These are phyloP conservation scores for Scortum barcoo DNA, from an alignment of 2,113 vertebrate genomes.

Conservation along the genomic window DNA sequence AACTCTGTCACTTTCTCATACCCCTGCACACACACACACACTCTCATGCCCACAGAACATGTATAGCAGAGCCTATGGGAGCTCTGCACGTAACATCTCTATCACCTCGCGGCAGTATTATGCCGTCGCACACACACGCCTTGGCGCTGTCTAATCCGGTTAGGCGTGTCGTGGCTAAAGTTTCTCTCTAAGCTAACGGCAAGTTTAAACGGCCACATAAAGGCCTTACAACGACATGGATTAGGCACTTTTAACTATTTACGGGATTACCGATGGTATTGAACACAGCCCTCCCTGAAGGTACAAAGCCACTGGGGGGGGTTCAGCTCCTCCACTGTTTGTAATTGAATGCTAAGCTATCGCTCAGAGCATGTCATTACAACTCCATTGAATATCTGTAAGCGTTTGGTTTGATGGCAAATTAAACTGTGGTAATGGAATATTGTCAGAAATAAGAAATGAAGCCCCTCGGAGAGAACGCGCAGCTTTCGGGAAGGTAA, in stretches of 20 bases:
- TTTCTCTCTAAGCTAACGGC: conserved; percentile 50
- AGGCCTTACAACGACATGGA: conserved; percentile 47
- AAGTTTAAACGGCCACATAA: conserved; percentile 54
- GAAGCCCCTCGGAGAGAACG: conserved; percentile 4
- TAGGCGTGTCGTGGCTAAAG: conserved; percentile 49
- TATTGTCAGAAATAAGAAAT: conserved; percentile 7
- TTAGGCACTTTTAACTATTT: conserved; percentile 61
- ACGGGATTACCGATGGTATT: conserved; percentile 46
- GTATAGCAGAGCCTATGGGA: conserved; percentile 35
- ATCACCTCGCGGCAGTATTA: conserved; percentile 55
- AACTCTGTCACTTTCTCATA: conserved; percentile 32
- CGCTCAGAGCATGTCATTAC: conserved; percentile 25
- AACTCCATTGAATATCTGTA: conserved; percentile 18
- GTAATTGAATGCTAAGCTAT: conserved; percentile 50
- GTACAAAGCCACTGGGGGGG: conserved; percentile 23
- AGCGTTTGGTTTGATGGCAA: background rate
- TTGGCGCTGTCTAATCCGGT: conserved; percentile 66
- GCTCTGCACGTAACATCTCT: conserved; percentile 46
- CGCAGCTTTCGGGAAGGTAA: background rate
- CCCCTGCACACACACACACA: conserved; percentile 22
- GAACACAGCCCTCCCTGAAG: conserved; percentile 27
- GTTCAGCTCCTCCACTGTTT: conserved; percentile 5
- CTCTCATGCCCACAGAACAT: conserved; percentile 10
- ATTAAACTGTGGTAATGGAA: background rate
- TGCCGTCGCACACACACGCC: conserved; percentile 43